Percentiles rank a stretch among this genome's conserved stretches.
These are phyloP conservation scores for Chironomus striatipennis DNA, from an alignment of 1,140 invertebrate genomes.

Conservation along the genomic window DNA sequence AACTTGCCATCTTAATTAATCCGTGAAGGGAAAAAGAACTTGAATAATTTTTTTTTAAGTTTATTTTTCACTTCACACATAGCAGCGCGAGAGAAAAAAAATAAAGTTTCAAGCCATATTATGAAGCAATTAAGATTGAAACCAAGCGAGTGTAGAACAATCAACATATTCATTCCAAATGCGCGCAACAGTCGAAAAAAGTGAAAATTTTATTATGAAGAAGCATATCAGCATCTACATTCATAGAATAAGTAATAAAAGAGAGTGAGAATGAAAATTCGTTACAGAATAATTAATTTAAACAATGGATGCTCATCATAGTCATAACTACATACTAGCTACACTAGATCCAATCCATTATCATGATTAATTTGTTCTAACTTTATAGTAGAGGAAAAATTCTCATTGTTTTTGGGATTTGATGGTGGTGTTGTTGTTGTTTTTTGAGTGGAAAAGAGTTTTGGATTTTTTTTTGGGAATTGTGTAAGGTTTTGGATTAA, in stretches of 20 bases:
- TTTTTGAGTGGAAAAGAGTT: too few species aligned
- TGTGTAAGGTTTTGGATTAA: too few species aligned
- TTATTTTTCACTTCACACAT: neutral
- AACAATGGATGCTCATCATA: constrained; percentile 18
- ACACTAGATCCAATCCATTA: constrained; percentile 9
- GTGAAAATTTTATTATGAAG: neutral
- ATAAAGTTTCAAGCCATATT: constrained; percentile 1
- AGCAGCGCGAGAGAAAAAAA: neutral
- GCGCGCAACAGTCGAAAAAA: too few species aligned
- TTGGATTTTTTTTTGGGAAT: too few species aligned
- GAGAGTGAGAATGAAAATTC: neutral
- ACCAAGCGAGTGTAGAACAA: neutral
- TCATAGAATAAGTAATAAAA: neutral
- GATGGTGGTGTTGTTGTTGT: too few species aligned
- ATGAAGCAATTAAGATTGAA: constrained; percentile 8
- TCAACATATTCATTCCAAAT: too few species aligned
- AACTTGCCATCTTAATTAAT: constrained; percentile 6
- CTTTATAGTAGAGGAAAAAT: too few species aligned
- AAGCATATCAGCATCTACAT: too few species aligned
- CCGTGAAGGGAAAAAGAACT: neutral
- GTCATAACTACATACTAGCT: neutral
- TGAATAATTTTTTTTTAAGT: neutral
- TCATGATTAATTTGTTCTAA: constrained; percentile 11
- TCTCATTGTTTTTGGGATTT: too few species aligned
- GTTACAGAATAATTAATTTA: constrained; percentile 24